Evolutionary conservation across 2,113 vertebrate species (phyloP), one percentile per base, ranked within the genome.

Genomic region (Rhinichthys klamathensis): DNA sequence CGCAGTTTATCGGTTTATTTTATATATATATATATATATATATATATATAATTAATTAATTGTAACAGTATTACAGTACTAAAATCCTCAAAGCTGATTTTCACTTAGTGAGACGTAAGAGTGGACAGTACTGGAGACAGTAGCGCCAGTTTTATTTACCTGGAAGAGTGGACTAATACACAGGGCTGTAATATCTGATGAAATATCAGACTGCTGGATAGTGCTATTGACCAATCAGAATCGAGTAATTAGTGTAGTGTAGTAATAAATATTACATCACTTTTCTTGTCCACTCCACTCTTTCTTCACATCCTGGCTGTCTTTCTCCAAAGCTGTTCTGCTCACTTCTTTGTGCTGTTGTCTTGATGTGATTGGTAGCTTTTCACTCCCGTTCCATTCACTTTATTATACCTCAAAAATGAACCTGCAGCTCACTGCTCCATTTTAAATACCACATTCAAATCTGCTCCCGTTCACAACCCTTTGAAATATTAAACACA

Each of bases 401-500:
- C 67, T 27, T 61, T 74, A 49, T 80, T 78, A 58, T 58, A 27
- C 3, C 16, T 56, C 61, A 16, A 38, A 46, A 54, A 60, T 83
- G 21, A 70, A 78, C 49, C 32, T 12, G 27, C 16, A 38, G 60
- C 51, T 77, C 10, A 35, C 11, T 7, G 16, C 27, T n/a, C 65
- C 23, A 18, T 30, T 51, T 67, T 70, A 81, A 81, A 69, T 81
- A 35, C 25, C 25, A 13, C n/a, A 69, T 51, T 72, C 67, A 72
- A 65, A 51, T 60, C 54, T 74, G 12, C 69, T 81, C 30, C 21
- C 4, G 27, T 41, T 58, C n/a, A 44, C 58, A 35, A 56, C 81
- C 67, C 49, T 58, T 32, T 83, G 49, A 73, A 83, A 83, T 70
- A 83, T 83, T 70, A 83, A 83, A 41, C 81, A 12, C 7, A 51